Evolutionary conservation across 64 coral and sea anemone genomes (phyloP).

Genomic region (Montipora efflorescens): DNA sequence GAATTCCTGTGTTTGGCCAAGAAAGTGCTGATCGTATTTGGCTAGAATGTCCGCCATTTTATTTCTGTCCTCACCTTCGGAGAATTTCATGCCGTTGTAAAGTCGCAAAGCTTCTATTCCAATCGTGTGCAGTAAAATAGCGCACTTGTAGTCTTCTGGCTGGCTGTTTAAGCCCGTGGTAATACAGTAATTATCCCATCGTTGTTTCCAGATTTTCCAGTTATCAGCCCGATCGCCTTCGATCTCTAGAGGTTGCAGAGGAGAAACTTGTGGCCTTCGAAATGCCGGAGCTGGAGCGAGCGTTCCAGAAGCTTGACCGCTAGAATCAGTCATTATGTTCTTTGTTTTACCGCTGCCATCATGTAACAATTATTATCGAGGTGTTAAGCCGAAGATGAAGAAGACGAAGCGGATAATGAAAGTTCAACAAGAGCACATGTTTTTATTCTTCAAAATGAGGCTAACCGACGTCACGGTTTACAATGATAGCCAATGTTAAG

Average conservation of each 20-base stretch:
- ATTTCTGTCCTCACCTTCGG: conserved; percentile 8
- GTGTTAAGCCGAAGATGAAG: too few species aligned
- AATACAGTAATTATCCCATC: conserved; percentile 49
- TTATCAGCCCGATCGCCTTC: not conserved
- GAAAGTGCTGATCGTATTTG: conserved; percentile 57
- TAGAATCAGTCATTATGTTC: too few species aligned
- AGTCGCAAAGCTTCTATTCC: conserved; percentile 26
- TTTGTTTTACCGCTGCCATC: too few species aligned
- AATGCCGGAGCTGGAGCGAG: too few species aligned
- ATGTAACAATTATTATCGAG: too few species aligned
- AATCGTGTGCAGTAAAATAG: conserved; percentile 31
- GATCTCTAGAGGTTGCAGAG: not conserved
- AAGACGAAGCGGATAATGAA: too few species aligned
- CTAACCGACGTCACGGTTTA: too few species aligned
- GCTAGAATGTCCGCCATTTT: conserved; percentile 30
- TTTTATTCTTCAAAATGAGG: too few species aligned
- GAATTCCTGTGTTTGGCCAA: conserved; percentile 54
- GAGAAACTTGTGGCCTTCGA: too few species aligned
- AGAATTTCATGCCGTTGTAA: conserved; percentile 48
- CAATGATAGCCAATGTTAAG: too few species aligned
- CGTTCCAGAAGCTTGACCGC: too few species aligned
- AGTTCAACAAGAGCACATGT: too few species aligned
- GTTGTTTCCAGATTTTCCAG: conserved; percentile 57
- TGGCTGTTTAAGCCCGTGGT: conserved; percentile 1
- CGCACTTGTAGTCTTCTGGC: conserved; percentile 11